Percentiles rank a stretch among this genome's conserved stretches.
Conservation (phyloP, 2,113 vertebrate genomes). For the Nanorana parkeri region DNA sequence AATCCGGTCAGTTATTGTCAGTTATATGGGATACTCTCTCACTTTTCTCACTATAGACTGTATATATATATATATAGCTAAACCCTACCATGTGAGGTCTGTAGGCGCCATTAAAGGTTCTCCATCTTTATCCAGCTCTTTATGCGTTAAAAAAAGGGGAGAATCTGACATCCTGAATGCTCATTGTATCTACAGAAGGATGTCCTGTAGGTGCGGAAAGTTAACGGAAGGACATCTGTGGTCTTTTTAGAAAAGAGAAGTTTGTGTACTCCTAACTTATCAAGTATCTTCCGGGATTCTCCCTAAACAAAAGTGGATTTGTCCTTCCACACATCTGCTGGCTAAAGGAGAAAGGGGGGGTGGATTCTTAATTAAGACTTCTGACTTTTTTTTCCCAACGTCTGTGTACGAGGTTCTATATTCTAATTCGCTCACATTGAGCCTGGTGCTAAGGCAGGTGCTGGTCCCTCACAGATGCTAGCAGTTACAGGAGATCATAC, state of each 20-base stretch:
- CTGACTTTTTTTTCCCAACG: conserved; percentile 7
- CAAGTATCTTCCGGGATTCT: conserved; percentile 3
- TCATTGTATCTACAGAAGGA: not conserved
- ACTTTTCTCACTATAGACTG: no score
- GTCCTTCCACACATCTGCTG: conserved; percentile 26
- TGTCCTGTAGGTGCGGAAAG: not conserved
- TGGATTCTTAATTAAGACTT: conserved; percentile 28
- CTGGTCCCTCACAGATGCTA: not conserved
- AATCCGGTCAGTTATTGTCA: no score
- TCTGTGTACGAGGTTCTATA: conserved; percentile 12
- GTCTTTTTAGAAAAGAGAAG: not conserved
- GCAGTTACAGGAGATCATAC: conserved; percentile 16
- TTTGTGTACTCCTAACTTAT: conserved; percentile 9
- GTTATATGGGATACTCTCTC: no score
- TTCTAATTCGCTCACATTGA: conserved; percentile 13
- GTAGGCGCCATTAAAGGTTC: no score
- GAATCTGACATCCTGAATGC: no score
- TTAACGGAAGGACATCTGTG: not conserved
- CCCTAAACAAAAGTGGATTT: conserved; percentile 13
- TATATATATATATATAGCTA: no score
- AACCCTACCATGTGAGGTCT: no score
- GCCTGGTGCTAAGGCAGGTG: conserved; percentile 6
- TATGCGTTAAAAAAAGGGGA: no score
- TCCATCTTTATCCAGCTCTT: no score
- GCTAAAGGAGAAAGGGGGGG: not conserved